Base-by-base conservation (phyloP, 2,888 invertebrate species). In the Drosophila picticornis region DNA sequence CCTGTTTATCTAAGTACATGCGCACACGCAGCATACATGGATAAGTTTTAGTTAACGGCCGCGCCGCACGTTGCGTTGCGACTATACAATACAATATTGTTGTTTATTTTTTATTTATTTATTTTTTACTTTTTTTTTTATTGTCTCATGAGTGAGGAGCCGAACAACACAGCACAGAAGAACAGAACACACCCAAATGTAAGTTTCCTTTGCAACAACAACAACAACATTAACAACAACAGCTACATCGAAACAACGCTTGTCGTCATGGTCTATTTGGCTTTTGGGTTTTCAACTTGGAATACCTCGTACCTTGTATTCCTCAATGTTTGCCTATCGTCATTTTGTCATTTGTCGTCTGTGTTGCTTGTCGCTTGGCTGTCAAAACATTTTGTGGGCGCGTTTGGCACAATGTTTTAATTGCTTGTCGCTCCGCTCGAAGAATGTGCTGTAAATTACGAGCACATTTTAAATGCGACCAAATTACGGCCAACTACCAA, bases 251-350 rank as follows among this genome's bases (percentile, higher is more conserved):
- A 60, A 67, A 43, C 63, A 69, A 62, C 67, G 62, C 58, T 73
- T 62, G 59, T 68, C 71, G 80, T 78, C 88, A 88, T 83, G 84
- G 88, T 84, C 84, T 84, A 84, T 84, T 84, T 84, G 88, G 85
- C 70, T 84, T 85, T 83, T 80, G 70, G 83, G 85, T 77, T 79
- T 73, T 81, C 60, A 73, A 56, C 72, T 66, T 72, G 48, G 66
- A 65, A 66, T 80, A 53, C 38, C 51, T 51, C n/a, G 25, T 29
- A 13, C 29, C 19, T 22, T 29, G 32, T 46, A 31, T 43, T 46
- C 50, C 34, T 72, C 63, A 70, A 40, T 72, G 67, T 62, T 72
- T 52, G 40, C 60, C 50, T 59, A 69, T 64, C 51, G 63, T 53
- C 53, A 38, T 71, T 60, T 67, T 52, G 43, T 56, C 57, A 55